These are phyloP conservation scores for Ecliptopera silaceata DNA, from an alignment of 2,888 invertebrate species.

Conservation along the genomic window DNA sequence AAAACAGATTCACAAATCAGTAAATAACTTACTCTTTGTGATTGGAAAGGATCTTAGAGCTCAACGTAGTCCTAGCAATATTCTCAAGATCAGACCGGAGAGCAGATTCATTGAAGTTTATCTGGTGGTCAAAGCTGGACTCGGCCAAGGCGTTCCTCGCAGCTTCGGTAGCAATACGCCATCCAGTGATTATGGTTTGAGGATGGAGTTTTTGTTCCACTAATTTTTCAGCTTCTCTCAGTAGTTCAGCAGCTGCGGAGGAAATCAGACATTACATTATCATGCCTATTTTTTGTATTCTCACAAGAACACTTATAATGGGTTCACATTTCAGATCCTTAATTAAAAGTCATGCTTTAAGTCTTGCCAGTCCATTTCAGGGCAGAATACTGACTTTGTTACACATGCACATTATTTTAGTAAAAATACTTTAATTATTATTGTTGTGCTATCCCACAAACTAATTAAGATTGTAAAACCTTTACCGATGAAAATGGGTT, in stretches of 20 bases:
- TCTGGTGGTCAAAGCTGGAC: constrained; percentile 92
- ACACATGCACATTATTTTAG: too few species aligned
- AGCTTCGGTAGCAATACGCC: constrained; percentile 93
- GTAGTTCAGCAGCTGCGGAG: constrained; percentile 91
- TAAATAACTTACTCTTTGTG: constrained; percentile 90
- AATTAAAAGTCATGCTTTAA: too few species aligned
- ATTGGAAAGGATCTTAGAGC: constrained; percentile 98
- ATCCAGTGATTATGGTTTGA: constrained; percentile 98
- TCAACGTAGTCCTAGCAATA: constrained; percentile 98
- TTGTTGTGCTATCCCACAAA: too few species aligned
- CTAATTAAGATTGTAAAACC: too few species aligned
- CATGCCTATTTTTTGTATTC: too few species aligned
- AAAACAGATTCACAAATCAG: too few species aligned
- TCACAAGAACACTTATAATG: too few species aligned
- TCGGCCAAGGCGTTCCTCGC: constrained; percentile 92
- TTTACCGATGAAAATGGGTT: too few species aligned
- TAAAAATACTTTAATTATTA: too few species aligned
- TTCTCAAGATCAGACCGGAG: constrained; percentile 96
- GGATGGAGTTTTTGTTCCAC: constrained; percentile 98
- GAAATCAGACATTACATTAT: neutral
- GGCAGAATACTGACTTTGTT: too few species aligned
- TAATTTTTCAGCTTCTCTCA: constrained; percentile 97
- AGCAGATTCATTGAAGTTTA: constrained; percentile 85
- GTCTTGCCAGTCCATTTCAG: too few species aligned
- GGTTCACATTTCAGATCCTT: too few species aligned